These are phyloP conservation scores for Mus pahari DNA, from an alignment of 2,113 vertebrate genomes.

Conservation along the genomic window DNA sequence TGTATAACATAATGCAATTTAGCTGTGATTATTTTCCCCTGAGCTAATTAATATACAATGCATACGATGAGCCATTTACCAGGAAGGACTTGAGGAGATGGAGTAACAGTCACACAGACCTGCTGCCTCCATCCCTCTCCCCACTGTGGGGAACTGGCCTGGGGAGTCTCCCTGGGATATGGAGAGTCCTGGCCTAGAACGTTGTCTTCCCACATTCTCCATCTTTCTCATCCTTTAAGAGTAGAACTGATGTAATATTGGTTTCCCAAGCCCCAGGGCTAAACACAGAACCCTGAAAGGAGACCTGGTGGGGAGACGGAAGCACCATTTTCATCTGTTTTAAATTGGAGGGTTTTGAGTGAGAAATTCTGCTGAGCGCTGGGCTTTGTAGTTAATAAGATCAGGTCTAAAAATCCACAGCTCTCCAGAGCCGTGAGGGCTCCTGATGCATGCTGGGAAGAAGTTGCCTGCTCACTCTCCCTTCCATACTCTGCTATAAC, in stretches of 20 bases:
- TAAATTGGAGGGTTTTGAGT: conserved; percentile 26
- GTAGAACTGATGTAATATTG: neutral
- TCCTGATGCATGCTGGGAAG: neutral
- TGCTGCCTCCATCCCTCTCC: neutral
- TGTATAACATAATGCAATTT: conserved; percentile 22
- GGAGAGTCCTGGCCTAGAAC: neutral
- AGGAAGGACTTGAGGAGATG: conserved; percentile 42
- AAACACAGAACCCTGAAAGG: neutral
- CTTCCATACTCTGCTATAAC: neutral
- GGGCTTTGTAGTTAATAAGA: conserved; percentile 55
- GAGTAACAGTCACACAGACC: neutral
- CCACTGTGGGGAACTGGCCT: too few relatives aligned
- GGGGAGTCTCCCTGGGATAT: neutral
- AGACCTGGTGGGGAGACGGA: neutral
- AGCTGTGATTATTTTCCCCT: conserved; percentile 40
- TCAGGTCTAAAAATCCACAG: neutral
- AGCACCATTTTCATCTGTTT: conserved; percentile 47
- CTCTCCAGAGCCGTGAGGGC: neutral
- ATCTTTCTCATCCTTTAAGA: conserved; percentile 1
- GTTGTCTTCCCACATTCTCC: neutral
- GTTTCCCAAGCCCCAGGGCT: conserved; percentile 3
- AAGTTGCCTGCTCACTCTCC: neutral
- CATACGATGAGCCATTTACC: neutral
- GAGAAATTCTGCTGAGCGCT: conserved; percentile 42
- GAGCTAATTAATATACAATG: neutral